Conservation (phyloP, 2,888 invertebrate genomes). For the Hirtodrosophila alboralis region DNA sequence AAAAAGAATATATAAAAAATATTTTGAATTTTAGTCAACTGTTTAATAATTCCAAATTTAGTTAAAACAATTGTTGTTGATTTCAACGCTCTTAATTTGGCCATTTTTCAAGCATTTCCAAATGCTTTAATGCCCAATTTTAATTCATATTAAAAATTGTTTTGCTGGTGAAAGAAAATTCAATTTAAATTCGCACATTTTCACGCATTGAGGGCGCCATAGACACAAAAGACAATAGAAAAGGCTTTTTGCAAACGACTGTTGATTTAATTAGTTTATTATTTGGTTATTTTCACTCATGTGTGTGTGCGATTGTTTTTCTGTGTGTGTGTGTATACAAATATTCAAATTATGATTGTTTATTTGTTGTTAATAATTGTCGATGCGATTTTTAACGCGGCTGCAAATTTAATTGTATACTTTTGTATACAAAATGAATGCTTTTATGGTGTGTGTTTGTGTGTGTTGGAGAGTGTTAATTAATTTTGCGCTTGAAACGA, state of each 20-base stretch:
- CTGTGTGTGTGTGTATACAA: conserved; percentile 20
- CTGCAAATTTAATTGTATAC: conserved; percentile 65
- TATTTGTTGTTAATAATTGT: conserved; percentile 72
- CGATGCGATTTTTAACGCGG: conserved; percentile 50
- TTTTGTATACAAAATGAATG: conserved; percentile 38
- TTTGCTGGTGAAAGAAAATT: conserved; percentile 17
- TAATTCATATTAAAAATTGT: conserved; percentile 7
- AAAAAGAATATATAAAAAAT: no score
- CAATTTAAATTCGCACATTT: conserved; percentile 53
- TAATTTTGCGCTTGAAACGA: conserved; percentile 71
- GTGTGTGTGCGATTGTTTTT: conserved; percentile 7
- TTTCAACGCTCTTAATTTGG: no score
- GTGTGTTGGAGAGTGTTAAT: conserved; percentile 66
- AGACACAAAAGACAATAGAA: conserved; percentile 42
- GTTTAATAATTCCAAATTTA: no score
- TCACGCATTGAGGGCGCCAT: conserved; percentile 27
- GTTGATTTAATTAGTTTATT: conserved; percentile 76
- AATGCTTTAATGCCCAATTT: conserved; percentile 3
- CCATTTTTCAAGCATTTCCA: no score
- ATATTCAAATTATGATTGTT: conserved; percentile 64
- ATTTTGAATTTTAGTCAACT: no score
- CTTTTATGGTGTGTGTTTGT: conserved; percentile 29
- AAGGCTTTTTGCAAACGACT: conserved; percentile 39
- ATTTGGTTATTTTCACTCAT: conserved; percentile 45
- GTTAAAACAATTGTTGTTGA: no score